A percentile compares a stretch with the other conserved stretches of the same genome.
Evolutionary conservation across 2,113 vertebrate genomes (phyloP).

Genomic region (Chionodraco myersi): DNA sequence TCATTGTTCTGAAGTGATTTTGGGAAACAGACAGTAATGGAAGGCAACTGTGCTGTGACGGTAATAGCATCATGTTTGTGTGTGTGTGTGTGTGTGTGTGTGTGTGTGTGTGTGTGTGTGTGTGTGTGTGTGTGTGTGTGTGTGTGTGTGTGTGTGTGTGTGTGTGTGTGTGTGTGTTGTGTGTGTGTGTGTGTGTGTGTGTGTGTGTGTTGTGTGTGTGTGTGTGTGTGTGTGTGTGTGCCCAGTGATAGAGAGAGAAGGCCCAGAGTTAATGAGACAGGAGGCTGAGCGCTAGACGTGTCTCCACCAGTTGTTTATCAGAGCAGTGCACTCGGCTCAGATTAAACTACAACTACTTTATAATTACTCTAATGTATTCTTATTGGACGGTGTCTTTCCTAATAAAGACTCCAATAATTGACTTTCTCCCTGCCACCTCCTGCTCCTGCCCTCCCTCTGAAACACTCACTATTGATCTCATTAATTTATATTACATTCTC

Average conservation of each 20-base stretch:
- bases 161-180: neutral
- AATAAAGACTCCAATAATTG: slow-evolving; percentile 55
- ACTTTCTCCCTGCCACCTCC: slow-evolving; percentile 28
- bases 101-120: slow-evolving; percentile 4
- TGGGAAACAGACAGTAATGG: slow-evolving; percentile 21
- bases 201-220: neutral
- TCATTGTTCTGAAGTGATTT: slow-evolving; percentile 33
- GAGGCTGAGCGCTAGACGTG: slow-evolving; percentile 19
- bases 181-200: neutral
- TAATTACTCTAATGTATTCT: slow-evolving; percentile 57
- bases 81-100: neutral
- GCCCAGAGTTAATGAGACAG: slow-evolving; percentile 32
- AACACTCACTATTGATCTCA: slow-evolving; percentile 54
- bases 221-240: neutral
- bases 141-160: slow-evolving; percentile 18
- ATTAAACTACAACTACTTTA: slow-evolving; percentile 60
- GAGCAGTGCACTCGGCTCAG: slow-evolving; percentile 49
- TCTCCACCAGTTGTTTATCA: slow-evolving; percentile 62
- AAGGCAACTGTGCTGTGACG: slow-evolving; percentile 7
- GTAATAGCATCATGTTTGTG: slow-evolving; percentile 12
- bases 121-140: neutral
- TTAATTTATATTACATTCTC: slow-evolving; percentile 68
- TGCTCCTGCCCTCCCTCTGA: neutral
- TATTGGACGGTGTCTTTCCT: slow-evolving; percentile 46
- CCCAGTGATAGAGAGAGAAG: neutral